Evolutionary conservation across 2,888 invertebrate species (phyloP), one percentile per base, ranked within the genome.

Genomic region (Cecidostiba fungosa): DNA sequence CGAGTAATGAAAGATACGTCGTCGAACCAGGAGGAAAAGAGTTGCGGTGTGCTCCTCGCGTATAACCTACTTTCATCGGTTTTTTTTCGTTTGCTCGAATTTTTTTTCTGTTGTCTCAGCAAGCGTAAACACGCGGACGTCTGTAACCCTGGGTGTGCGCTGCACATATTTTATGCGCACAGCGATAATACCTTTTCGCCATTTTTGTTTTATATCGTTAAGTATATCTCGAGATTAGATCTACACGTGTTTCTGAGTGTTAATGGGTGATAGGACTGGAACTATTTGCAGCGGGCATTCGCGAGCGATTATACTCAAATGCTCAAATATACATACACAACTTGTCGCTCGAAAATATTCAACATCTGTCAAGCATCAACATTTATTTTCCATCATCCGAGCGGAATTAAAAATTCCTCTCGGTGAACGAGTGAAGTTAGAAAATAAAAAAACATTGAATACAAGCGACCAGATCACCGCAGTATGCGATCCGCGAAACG

Each of bases 201-300:
- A n/a, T 12, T 81, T 47, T 81, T 77, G 32, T 32, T 10, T 66
- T 78, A 50, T 23, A 72, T 70, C 76, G n/a, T 85, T 66, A 81
- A 85, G 72, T 85, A 81, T 81, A 80, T 72, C 74, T 84, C 72
- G 50, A 77, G 70, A 81, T 81, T 85, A 81, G 43, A 81, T 81
- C 77, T 72, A 77, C 12, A 23, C 47, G 80, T 77, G 62, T 77
- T n/a, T 23, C 43, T 70, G 26, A 29, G 59, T 80, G 39, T 77
- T 54, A 29, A 36, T 23, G 50, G 50, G 72, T 62, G 54, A 59
- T 43, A 76, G 81, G 77, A 85, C 43, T 77, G 81, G 62, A 80
- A 85, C 81, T 81, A 77, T 72, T 82, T 66, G 77, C 73, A 81
- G 29, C 16, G 59, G 70, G 36, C 72, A 14, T 72, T 72, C 72